Base-by-base conservation (phyloP, 35 echinoderm and acorn worm genomes). In the Lytechinus pictus region DNA sequence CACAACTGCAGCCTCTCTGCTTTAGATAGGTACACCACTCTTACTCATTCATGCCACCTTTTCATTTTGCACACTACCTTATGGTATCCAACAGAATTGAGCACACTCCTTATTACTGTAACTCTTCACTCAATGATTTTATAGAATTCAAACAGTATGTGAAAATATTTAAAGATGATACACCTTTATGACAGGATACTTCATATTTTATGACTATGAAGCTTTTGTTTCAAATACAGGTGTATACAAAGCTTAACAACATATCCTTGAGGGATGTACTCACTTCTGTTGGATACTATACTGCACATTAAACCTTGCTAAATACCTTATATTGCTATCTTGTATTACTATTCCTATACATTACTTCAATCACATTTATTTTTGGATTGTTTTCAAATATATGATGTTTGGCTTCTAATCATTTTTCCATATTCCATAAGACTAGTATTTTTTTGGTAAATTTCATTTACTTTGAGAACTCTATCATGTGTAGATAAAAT, bases 21-120 rank as follows among this genome's bases (percentile, higher is more conserved):
- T 27, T 24, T 93, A 55, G 92, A 93, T 93, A 93, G 92, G 92
- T 93, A 93, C 92, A 93, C 92, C 92, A 93, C 14, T 93, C 92
- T 93, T 13, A 57, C 88, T 90, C 52, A 52, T 52, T 94, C 92
- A 71, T 56, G 54, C n/a, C 9, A 94, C 28, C 52, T 21, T 52
- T 86, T 71, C 94, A 72, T 57, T 94, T 54, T 60, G 66, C 66
- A 79, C 66, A n/a, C 66, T 24, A 24, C 21, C 21, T 79, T 79
- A 19, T 79, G 57, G 56, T 58, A 1, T 10, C 8, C 56, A 58
- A 58, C 56, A 58, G 12, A 58, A 58, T 1, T 58, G 12, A 10
- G 8, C 56, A 58, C 12, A 58, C 56, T 13, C 56, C n/a, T n/a
- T n/a, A n/a, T n/a, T 44, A 44, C 0, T 44, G 33, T 44, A 44